phyloP scores from a whole-genome alignment of 2,797 vertebrate species.

The Crenuchus spilurus region DNA sequence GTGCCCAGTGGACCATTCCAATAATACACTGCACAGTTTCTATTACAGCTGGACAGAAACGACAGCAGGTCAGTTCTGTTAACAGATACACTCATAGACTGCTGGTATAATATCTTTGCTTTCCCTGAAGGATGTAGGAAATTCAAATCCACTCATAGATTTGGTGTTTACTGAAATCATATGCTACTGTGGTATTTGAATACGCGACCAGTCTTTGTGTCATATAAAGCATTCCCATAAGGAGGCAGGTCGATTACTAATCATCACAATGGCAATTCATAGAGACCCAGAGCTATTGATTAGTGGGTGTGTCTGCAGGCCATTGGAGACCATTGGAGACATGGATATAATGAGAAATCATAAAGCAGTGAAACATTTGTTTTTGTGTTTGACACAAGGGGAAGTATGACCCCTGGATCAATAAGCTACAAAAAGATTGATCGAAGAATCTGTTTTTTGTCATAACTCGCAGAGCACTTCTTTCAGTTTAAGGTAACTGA shows the following conservation, averaged over 20 bases:
- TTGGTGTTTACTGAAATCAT: conserved; percentile 73
- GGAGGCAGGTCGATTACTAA: conserved; percentile 66
- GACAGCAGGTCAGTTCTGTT: conserved; percentile 46
- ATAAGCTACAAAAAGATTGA: conserved; percentile 59
- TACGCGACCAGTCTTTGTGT: conserved; percentile 64
- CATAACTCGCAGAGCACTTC: conserved; percentile 55
- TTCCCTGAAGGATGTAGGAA: conserved; percentile 62
- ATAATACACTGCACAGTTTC: conserved; percentile 20
- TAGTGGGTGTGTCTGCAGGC: conserved; percentile 49
- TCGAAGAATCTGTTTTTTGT: conserved; percentile 54
- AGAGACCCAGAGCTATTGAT: conserved; percentile 64
- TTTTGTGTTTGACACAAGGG: conserved; percentile 61
- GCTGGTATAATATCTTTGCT: conserved; percentile 50
- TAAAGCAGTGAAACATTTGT: conserved; percentile 60
- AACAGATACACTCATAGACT: conserved; percentile 61
- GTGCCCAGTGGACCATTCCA: neutral
- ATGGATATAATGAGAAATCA: conserved; percentile 69
- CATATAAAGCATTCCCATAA: conserved; percentile 75
- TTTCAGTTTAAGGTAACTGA: conserved; percentile 44
- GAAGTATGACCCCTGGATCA: conserved; percentile 61
- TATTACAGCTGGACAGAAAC: conserved; percentile 35
- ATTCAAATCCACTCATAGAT: conserved; percentile 74
- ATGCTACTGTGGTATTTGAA: conserved; percentile 72
- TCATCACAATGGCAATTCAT: conserved; percentile 65
- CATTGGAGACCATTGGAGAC: conserved; percentile 62